A percentile compares a stretch with the other conserved stretches of the same genome.
These are phyloP conservation scores for Hipparchia sbordonii DNA, from an alignment of 2,888 invertebrate genomes.

Conservation along the genomic window DNA sequence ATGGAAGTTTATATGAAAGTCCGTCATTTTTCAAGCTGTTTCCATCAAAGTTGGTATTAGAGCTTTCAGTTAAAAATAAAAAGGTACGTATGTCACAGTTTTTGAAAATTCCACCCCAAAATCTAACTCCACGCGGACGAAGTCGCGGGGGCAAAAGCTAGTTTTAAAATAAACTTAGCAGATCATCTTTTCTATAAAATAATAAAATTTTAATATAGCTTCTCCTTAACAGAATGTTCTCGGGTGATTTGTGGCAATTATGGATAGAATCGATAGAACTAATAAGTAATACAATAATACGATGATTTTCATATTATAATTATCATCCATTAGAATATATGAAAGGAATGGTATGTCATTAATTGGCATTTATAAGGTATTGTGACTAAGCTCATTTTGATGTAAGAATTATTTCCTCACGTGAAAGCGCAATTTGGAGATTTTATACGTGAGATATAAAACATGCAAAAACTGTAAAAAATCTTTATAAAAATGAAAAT, in stretches of 20 bases:
- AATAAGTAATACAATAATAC: constrained; percentile 30
- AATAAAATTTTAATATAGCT: constrained; percentile 19
- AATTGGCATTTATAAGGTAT: constrained; percentile 42
- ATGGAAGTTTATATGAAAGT: no score
- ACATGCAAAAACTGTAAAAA: no score
- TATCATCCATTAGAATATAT: constrained; percentile 36
- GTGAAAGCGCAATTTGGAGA: neutral
- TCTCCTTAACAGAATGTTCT: constrained; percentile 46
- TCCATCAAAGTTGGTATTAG: no score
- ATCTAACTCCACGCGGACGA: no score
- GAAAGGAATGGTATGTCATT: constrained; percentile 40
- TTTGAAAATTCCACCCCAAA: no score
- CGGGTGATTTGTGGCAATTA: constrained; percentile 48
- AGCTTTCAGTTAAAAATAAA: no score
- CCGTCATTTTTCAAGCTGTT: no score
- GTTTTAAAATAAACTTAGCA: neutral
- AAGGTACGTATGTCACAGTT: no score
- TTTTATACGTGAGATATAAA: neutral
- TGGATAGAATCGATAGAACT: constrained; percentile 34
- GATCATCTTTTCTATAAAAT: neutral
- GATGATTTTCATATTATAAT: constrained; percentile 32
- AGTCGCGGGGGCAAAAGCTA: no score
- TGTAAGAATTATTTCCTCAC: constrained; percentile 1
- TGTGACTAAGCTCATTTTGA: constrained; percentile 32
- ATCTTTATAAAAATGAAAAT: no score